Evolutionary conservation across 2,888 invertebrate species (phyloP), one percentile per base, ranked within the genome.

Genomic region (Lordiphosa fenestrarum): DNA sequence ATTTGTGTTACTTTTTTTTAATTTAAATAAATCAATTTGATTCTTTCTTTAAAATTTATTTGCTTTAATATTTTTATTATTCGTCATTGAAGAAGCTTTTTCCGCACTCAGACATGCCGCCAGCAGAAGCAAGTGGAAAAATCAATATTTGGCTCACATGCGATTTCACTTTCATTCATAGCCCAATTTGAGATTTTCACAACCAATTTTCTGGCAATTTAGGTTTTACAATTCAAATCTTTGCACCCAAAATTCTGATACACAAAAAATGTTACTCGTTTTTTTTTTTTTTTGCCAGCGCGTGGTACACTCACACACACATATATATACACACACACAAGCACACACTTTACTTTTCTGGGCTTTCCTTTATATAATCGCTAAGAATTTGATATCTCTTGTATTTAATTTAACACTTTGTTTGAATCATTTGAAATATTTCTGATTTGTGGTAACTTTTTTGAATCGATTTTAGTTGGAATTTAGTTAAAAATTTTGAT

Each of bases 341-440:
- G 42, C 15, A 44, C 37, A 49, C 38, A 64, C 41, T 47, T 2
- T 75, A 69, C 71, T 81, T 77, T 77, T 77, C 53, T 66, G 68
- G 56, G 58, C 39, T 61, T 80, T 70, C 60, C 53, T 80, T 78
- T 84, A 84, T 72, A 76, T 77, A 84, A 84, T 73, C 75, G 39
- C 36, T 44, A 35, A 25, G 36, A 42, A 39, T 37, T 53, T 19
- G 30, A 7, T 42, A 15, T 42, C 38, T 53, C 39, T 53, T 53
- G 42, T 35, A 9, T 12, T 30, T 15, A n/a, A 25, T 47, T 54
- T 80, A 6, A 4, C 46, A 36, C 23, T 48, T 55, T 21, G 10
- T 59, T 63, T 30, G 30, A 30, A 30, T 2, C 30, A 9, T 30
- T 65, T 53, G 2, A 15, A 13, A 1, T 7, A 41, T 39, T 49